A percentile compares a stretch with the other conserved stretches of the same genome.
Evolutionary conservation across 2,888 invertebrate genomes (phyloP).

Genomic region (Cordylochernes scorpioides): DNA sequence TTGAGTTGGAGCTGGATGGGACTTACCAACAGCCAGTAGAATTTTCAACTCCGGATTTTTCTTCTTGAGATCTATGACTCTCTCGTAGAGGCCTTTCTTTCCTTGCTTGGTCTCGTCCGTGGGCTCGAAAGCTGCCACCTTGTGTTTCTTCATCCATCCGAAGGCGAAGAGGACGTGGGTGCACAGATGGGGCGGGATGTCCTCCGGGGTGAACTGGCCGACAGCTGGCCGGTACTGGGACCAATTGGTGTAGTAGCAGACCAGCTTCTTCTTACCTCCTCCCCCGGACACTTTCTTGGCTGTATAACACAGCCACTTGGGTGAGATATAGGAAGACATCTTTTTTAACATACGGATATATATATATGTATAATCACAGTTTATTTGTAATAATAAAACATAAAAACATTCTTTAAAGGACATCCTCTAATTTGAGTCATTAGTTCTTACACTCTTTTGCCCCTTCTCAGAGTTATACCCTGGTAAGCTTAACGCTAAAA

Average conservation of each 20-base stretch:
- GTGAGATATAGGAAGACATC: no score
- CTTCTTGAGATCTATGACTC: slow-evolving; percentile 55
- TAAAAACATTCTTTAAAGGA: no score
- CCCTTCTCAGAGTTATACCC: no score
- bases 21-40: slow-evolving; percentile 18
- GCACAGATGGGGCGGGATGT: slow-evolving; percentile 73
- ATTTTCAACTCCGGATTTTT: slow-evolving; percentile 60
- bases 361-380: no score
- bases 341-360: no score
- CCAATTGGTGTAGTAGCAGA: slow-evolving; percentile 34
- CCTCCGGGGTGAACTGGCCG: slow-evolving; percentile 73
- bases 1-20: not conserved
- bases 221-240: slow-evolving; percentile 75
- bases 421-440: no score
- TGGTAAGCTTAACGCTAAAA: no score
- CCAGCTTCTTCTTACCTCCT: slow-evolving; percentile 7
- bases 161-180: slow-evolving; percentile 90
- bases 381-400: no score
- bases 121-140: slow-evolving; percentile 65
- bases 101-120: slow-evolving; percentile 86
- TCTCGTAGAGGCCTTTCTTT: slow-evolving; percentile 60
- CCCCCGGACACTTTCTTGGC: no score
- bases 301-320: no score
- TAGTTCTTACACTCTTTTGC: no score
- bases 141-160: slow-evolving; percentile 85